Conservation (phyloP, 2,888 invertebrate species). For the Drosophila mimetica region DNA sequence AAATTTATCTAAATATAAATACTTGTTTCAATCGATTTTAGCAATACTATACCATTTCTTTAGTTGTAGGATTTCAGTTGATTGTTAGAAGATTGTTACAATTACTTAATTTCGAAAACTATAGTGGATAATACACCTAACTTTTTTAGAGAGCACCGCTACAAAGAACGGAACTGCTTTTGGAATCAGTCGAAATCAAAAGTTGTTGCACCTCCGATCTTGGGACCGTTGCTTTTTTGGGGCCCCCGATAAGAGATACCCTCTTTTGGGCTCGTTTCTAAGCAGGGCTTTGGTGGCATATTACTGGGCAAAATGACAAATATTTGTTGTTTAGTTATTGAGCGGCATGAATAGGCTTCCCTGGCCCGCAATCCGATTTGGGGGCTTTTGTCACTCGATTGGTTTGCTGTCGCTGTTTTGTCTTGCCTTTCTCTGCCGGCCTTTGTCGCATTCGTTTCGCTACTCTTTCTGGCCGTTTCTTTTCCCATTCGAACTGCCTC, state of each 20-base stretch:
- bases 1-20: too few species aligned
- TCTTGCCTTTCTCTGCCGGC: conserved; percentile 68
- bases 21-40: too few species aligned
- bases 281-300: conserved; percentile 44
- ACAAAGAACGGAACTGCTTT: conserved; percentile 50
- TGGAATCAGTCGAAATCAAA: conserved; percentile 62
- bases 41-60: too few species aligned
- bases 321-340: conserved; percentile 72
- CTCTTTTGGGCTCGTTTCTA: conserved; percentile 28
- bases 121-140: neutral
- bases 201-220: conserved; percentile 58
- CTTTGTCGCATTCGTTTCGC: conserved; percentile 73
- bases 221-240: conserved; percentile 44
- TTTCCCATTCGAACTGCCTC: conserved; percentile 55
- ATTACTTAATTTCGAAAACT: conserved; percentile 10
- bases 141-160: conserved; percentile 48
- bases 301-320: conserved; percentile 70
- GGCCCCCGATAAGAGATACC: conserved; percentile 2
- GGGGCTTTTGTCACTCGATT: conserved; percentile 74
- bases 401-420: conserved; percentile 53
- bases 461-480: conserved; percentile 72
- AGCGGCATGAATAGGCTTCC: conserved; percentile 64
- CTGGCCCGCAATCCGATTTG: conserved; percentile 76
- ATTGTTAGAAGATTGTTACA: neutral
- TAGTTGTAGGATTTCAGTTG: too few species aligned